A percentile compares a stretch with the other conserved stretches of the same genome.
Evolutionary conservation across 1,140 invertebrate species (phyloP).

Genomic region (Drosophila santomea): DNA sequence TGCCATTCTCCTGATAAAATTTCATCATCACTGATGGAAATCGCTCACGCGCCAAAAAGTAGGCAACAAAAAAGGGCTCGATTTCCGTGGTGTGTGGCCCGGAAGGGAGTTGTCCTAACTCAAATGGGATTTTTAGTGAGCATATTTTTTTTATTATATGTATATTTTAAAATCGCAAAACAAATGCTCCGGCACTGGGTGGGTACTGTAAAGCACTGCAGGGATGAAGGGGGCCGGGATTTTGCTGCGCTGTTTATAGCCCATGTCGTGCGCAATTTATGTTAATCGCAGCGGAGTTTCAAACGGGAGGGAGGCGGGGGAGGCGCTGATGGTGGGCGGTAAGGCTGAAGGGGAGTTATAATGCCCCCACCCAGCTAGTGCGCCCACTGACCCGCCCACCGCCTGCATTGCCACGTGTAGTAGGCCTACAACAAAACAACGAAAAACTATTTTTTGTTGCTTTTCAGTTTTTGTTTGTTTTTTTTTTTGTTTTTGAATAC

Average conservation of each 20-base stretch:
- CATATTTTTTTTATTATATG: conserved; percentile 32
- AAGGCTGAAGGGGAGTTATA: conserved; percentile 3
- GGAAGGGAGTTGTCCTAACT: conserved; percentile 7
- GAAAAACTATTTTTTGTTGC: conserved; percentile 35
- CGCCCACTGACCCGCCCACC: neutral
- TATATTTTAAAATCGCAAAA: conserved; percentile 54
- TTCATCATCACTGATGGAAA: conserved; percentile 23
- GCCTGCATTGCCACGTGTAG: conserved; percentile 43
- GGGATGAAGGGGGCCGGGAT: conserved; percentile 10
- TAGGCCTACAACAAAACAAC: conserved; percentile 63
- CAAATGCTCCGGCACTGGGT: conserved; percentile 3
- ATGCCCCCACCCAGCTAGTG: neutral
- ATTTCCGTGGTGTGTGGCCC: neutral
- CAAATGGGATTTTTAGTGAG: conserved; percentile 36
- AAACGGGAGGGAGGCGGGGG: neutral
- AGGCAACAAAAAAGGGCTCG: conserved; percentile 29
- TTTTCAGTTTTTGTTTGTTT: neutral
- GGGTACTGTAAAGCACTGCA: neutral
- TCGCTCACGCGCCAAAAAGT: conserved; percentile 43
- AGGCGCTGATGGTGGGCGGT: neutral
- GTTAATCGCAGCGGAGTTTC: conserved; percentile 60
- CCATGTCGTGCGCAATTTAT: conserved; percentile 72
- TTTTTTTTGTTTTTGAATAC: conserved; percentile 10
- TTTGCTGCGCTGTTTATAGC: conserved; percentile 40
- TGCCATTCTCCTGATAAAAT: neutral